Percentiles rank a stretch among this genome's conserved stretches.
phyloP scores from a whole-genome alignment of 2,797 vertebrate species.

The Galagoides demidoff region DNA sequence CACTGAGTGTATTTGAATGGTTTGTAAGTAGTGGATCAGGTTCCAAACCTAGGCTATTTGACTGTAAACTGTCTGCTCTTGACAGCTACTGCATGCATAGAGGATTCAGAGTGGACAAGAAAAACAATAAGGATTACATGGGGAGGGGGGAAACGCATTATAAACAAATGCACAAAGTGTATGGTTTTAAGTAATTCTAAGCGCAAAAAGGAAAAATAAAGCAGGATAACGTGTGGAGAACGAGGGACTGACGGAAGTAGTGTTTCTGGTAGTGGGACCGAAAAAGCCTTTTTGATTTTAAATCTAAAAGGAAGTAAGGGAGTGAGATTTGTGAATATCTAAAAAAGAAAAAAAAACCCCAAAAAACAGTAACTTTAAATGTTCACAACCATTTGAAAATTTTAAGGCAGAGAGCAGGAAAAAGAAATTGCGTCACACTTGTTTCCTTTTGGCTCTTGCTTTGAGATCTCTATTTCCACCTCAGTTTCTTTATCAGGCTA shows the following conservation, averaged over 20 bases:
- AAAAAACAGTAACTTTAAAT: neutral
- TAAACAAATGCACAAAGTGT: neutral
- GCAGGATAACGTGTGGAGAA: neutral
- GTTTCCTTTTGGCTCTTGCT: neutral
- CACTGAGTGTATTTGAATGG: neutral
- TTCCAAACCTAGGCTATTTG: neutral
- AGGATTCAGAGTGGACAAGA: neutral
- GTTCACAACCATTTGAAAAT: neutral
- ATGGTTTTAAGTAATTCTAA: neutral
- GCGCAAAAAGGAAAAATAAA: neutral
- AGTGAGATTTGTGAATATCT: neutral
- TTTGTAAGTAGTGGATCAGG: neutral
- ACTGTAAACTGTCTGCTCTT: neutral
- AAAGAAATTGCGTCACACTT: neutral
- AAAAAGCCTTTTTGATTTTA: neutral
- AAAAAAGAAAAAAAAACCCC: neutral
- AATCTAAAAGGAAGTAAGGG: neutral
- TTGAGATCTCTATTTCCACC: neutral
- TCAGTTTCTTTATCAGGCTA: neutral
- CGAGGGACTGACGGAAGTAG: neutral
- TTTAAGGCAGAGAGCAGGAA: neutral
- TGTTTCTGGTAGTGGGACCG: neutral
- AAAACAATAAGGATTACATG: neutral
- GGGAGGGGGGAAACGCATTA: neutral
- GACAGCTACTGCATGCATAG: neutral